These are phyloP conservation scores for Drosophila parthenogenetica DNA, from an alignment of 2,888 invertebrate genomes.

Conservation along the genomic window DNA sequence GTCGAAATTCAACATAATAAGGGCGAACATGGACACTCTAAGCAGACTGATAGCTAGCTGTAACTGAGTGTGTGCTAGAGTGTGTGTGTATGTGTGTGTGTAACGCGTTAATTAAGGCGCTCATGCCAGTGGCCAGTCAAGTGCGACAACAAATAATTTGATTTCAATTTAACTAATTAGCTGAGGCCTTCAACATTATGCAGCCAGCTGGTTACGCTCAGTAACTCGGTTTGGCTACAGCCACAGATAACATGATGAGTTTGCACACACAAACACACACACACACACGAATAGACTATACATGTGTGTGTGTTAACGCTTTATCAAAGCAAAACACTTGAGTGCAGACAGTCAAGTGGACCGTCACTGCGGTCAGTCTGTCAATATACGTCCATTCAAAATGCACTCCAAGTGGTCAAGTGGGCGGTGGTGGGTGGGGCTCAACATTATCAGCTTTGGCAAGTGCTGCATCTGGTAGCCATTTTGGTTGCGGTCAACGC, in stretches of 20 bases:
- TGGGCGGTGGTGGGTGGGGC: too few species aligned
- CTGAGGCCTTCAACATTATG: slow-evolving; percentile 74
- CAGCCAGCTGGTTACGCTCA: slow-evolving; percentile 44
- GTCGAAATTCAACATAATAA: slow-evolving; percentile 41
- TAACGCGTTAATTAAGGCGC: slow-evolving; percentile 80
- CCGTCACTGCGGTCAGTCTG: slow-evolving; percentile 69
- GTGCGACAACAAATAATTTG: slow-evolving; percentile 84
- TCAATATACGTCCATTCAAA: slow-evolving; percentile 69
- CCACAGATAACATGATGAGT: slow-evolving; percentile 51
- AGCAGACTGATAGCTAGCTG: slow-evolving; percentile 8
- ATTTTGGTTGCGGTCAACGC: slow-evolving; percentile 37
- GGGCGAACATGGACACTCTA: slow-evolving; percentile 36
- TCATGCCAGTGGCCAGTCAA: slow-evolving; percentile 77
- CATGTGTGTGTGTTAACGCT: slow-evolving; percentile 40
- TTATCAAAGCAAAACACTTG: slow-evolving; percentile 72
- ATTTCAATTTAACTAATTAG: slow-evolving; percentile 84
- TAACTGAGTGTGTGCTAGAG: slow-evolving; percentile 6
- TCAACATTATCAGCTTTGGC: neutral
- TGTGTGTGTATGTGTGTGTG: slow-evolving; percentile 35
- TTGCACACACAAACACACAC: slow-evolving; percentile 32
- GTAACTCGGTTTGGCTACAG: slow-evolving; percentile 61
- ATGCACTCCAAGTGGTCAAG: slow-evolving; percentile 21
- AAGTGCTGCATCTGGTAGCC: slow-evolving; percentile 34
- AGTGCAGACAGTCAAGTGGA: slow-evolving; percentile 74
- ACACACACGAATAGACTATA: too few species aligned